These are phyloP conservation scores for Neodiprion pinetum DNA, from an alignment of 1,140 invertebrate genomes.

Conservation along the genomic window DNA sequence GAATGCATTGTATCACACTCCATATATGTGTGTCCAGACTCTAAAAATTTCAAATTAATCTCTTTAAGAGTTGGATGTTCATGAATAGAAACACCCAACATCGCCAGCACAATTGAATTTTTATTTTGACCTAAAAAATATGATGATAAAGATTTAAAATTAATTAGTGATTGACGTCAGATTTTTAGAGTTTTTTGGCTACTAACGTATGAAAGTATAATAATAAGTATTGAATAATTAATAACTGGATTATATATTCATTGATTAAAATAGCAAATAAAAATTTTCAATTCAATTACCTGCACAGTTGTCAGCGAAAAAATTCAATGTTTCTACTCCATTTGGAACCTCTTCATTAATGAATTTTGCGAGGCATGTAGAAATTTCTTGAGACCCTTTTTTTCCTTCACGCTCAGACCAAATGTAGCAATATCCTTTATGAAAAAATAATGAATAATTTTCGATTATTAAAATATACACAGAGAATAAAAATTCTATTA, in stretches of 20 bases:
- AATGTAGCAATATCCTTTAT: constrained; percentile 22
- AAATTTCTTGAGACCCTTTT: constrained; percentile 25
- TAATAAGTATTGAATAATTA: background rate
- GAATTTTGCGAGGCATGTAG: constrained; percentile 22
- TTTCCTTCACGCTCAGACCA: constrained; percentile 15
- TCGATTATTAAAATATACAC: constrained; percentile 12
- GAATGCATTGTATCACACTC: constrained; percentile 15
- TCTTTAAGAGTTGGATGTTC: background rate
- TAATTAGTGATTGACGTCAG: background rate
- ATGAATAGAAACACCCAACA: constrained; percentile 10
- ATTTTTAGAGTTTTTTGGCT: no score
- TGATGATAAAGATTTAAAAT: background rate
- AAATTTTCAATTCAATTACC: constrained; percentile 18
- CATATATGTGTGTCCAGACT: constrained; percentile 12
- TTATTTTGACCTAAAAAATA: background rate
- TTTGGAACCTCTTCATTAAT: constrained; percentile 19
- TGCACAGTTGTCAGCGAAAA: constrained; percentile 23
- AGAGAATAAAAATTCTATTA: constrained; percentile 10
- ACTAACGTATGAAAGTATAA: no score
- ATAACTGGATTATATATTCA: constrained; percentile 18
- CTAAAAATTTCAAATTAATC: constrained; percentile 11
- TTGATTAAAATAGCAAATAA: constrained; percentile 13
- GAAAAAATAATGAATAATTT: constrained; percentile 10
- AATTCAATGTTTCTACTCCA: constrained; percentile 23
- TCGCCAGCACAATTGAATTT: constrained; percentile 6